A percentile compares a stretch with the other conserved stretches of the same genome.
These are phyloP conservation scores for Cnemophilus loriae DNA, from an alignment of 2,113 vertebrate genomes.

Conservation along the genomic window DNA sequence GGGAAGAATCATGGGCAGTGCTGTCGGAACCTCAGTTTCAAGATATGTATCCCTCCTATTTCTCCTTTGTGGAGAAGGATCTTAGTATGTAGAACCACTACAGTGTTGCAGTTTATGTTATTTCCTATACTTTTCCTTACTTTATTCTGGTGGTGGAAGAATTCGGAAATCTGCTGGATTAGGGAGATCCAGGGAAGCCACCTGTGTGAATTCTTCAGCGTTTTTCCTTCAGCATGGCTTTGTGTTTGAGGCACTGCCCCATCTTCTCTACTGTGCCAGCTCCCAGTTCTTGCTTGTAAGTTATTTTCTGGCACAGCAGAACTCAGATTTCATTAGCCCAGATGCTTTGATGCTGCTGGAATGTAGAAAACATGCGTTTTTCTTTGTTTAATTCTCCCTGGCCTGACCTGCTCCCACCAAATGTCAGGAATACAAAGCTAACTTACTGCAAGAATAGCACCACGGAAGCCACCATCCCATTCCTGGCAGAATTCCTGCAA, in stretches of 20 bases:
- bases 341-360: not conserved
- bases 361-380: not conserved
- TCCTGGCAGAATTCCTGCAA: not conserved
- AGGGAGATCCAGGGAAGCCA: not conserved
- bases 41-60: accelerated
- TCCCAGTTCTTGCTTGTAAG: not conserved
- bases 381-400: not conserved
- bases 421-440: not conserved
- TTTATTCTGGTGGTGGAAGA: not conserved
- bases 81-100: not conserved
- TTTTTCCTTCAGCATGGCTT: not conserved
- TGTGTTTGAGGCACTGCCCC: not conserved
- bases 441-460: not conserved
- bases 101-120: not conserved
- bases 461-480: not conserved
- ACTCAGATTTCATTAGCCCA: not conserved
- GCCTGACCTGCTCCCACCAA: not conserved
- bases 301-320: not conserved
- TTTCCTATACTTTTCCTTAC: not conserved
- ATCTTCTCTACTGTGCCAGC: not conserved
- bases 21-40: not conserved
- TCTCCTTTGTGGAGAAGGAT: not conserved
- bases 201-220: not conserved
- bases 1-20: not conserved
- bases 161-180: not conserved